A percentile compares a stretch with the other conserved stretches of the same genome.
phyloP scores from a whole-genome alignment of 1,140 invertebrate species.

The Sipha flava region DNA sequence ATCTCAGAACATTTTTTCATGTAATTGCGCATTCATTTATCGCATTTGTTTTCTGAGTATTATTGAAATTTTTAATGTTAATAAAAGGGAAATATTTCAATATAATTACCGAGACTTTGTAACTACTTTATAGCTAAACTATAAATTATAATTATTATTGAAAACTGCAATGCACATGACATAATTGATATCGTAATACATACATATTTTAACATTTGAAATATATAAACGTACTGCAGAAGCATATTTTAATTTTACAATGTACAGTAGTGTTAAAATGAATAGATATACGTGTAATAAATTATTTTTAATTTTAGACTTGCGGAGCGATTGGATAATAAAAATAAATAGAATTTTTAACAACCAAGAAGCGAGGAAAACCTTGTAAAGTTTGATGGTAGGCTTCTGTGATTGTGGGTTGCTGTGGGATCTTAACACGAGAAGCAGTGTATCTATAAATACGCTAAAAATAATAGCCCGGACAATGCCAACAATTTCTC shows the following conservation, averaged over 20 bases:
- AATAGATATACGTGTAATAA: neutral
- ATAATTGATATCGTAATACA: too few relatives aligned
- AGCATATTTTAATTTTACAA: neutral
- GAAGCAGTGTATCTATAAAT: neutral
- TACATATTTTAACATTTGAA: too few relatives aligned
- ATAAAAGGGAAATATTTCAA: too few relatives aligned
- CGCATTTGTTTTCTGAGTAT: too few relatives aligned
- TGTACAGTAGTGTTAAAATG: neutral
- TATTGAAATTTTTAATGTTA: too few relatives aligned
- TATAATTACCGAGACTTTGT: too few relatives aligned
- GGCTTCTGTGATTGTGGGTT: neutral
- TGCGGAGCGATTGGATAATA: neutral
- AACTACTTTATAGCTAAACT: too few relatives aligned
- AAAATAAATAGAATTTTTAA: neutral
- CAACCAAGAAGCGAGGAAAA: neutral
- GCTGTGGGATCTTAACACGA: neutral
- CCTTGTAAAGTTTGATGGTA: neutral
- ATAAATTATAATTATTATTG: too few relatives aligned
- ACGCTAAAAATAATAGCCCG: neutral
- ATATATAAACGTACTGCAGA: too few relatives aligned
- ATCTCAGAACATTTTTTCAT: too few relatives aligned
- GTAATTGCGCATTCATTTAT: too few relatives aligned
- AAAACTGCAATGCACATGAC: too few relatives aligned
- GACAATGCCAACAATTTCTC: slow-evolving; percentile 28
- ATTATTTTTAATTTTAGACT: neutral